These are phyloP conservation scores for Epinephelus malabaricus DNA, from an alignment of 2,797 vertebrate species.

Conservation along the genomic window DNA sequence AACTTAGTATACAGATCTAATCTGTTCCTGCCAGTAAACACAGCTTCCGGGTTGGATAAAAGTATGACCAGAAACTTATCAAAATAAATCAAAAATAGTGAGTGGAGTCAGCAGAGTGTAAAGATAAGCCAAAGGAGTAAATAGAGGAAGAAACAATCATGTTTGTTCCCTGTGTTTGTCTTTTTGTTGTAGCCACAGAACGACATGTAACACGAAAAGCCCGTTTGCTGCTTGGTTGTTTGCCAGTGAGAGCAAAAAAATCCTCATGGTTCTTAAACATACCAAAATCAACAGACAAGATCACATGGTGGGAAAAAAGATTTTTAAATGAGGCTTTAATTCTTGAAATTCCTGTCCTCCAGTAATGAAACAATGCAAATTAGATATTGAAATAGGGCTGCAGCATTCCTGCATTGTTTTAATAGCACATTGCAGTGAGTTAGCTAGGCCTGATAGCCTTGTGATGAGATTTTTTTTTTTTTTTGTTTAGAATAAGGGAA, in stretches of 20 bases:
- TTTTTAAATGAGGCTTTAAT: neutral
- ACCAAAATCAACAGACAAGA: neutral
- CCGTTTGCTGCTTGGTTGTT: neutral
- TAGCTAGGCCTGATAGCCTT: slow-evolving; percentile 21
- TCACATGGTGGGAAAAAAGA: neutral
- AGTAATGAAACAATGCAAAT: neutral
- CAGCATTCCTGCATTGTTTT: neutral
- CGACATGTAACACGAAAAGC: neutral
- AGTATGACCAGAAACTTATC: neutral
- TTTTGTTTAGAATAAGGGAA: slow-evolving; percentile 19
- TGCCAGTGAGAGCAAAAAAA: neutral
- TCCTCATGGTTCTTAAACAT: neutral
- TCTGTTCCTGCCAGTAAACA: neutral
- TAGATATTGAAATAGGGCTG: neutral
- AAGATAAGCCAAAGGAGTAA: neutral
- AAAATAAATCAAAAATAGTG: neutral
- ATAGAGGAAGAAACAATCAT: neutral
- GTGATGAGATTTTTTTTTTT: slow-evolving; percentile 36
- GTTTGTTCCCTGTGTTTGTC: neutral
- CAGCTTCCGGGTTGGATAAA: neutral
- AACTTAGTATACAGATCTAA: neutral
- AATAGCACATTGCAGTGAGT: neutral
- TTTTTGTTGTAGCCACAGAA: neutral
- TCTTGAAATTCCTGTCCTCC: neutral
- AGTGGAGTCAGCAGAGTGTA: slow-evolving; percentile 2